Evolutionary conservation across 2,113 vertebrate species (phyloP), one percentile per base, ranked within the genome.

Genomic region (Morone saxatilis): DNA sequence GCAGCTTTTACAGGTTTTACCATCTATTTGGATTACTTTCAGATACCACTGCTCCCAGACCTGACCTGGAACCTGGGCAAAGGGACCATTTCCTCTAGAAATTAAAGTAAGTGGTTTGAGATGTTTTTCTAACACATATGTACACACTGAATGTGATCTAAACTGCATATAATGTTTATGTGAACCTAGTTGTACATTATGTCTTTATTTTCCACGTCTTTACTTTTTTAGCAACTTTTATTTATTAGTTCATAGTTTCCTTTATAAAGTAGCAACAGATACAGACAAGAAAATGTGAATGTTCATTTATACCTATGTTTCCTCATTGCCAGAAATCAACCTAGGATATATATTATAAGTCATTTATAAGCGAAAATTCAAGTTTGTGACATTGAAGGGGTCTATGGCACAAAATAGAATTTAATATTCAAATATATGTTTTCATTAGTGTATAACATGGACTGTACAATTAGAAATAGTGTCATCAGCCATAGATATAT

Each of bases 21-120:
- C 54, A 2, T 78, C 6, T 74, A 16, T 53, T 61, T 56, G 0
- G 20, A 54, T 45, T 22, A 0, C 47, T 31, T 69, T 40, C 74
- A 85, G 86, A 81, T 67, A 1, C 20, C 38, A 61, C 36, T 63
- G 40, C 19, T 5, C 13, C 16, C 13, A 25, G 0, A 41, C 7
- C 0, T 14, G 1, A 20, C 12, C 13, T 6, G 10, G 4, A 70
- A 31, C 68, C 7, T 0, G 1, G 54, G 78, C 51, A 22, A 19
- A 36, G 1, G 10, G 11, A 47, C 3, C 1, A 36, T 4, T 7
- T 78, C 68, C 16, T 63, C n/a, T 69, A 53, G 36, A 63, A 31
- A 9, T 53, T 0, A 59, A 77, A 43, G 77, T 84, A 56, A 78
- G 79, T 65, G 40, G 11, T 4, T 60, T 22, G 38, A 11, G 36